Percentiles rank a stretch among this genome's conserved stretches.
phyloP scores from a whole-genome alignment of 2,888 invertebrate species.

The Polydesmus complanatus region DNA sequence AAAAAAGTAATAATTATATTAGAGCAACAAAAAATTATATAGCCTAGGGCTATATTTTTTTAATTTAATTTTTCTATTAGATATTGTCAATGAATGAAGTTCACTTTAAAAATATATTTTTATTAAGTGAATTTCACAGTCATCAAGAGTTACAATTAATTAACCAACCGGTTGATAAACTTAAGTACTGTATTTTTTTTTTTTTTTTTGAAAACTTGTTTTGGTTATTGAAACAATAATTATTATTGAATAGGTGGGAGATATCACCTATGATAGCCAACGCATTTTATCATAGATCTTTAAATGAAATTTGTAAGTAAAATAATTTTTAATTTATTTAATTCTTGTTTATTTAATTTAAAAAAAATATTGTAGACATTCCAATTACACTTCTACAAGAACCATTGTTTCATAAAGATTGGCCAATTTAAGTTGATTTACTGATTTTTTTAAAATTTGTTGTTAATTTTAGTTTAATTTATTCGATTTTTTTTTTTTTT shows the following conservation, averaged over 20 bases:
- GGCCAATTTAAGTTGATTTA: neutral
- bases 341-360: neutral
- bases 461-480: neutral
- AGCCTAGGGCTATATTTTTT: neutral
- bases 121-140: neutral
- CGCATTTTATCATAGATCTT: neutral
- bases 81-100: neutral
- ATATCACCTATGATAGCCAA: neutral
- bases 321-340: neutral
- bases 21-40: too few species aligned
- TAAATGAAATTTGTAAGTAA: neutral
- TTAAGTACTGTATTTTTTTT: neutral
- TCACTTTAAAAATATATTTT: neutral
- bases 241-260: neutral
- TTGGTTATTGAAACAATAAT: neutral
- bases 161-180: neutral
- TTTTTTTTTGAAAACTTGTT: neutral
- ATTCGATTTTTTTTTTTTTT: too few species aligned
- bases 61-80: neutral
- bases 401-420: neutral
- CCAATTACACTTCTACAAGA: neutral
- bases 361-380: neutral
- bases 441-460: neutral
- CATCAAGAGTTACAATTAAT: neutral
- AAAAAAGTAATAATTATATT: neutral